Base-by-base conservation (phyloP, 2,888 invertebrate genomes). In the Tetropium fuscum region DNA sequence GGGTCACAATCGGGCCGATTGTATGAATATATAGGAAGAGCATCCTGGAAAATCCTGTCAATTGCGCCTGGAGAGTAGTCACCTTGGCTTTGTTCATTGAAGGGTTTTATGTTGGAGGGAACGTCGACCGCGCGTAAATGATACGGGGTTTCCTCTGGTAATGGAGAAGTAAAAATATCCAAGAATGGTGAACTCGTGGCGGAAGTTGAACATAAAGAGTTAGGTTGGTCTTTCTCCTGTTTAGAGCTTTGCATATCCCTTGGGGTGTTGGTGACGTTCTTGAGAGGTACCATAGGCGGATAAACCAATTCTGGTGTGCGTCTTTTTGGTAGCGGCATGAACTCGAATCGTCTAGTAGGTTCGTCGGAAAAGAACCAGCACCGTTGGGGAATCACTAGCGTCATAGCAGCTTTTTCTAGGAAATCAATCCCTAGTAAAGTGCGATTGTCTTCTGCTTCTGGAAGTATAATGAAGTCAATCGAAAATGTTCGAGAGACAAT, bases 361-460 rank as follows among this genome's bases (percentile, higher is more conserved):
- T 43, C 3, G 25, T 58, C 54, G 6, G 45, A 38, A 22, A 45
- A 61, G 32, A 19, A 43, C 54, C 58, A 58, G 13, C 18, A 32
- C n/a, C 45, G 15, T 36, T 58, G 62, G 18, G 62, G 58, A 18
- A 62, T 19, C 10, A 48, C 34, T 4, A 58, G 20, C 10, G 53
- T 36, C 7, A 62, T 58, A 11, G 20, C 44, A 6, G 58, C 48
- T 15, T 54, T 51, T 49, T 58, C 53, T 8, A 54, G 20, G 40
- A 62, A 58, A 22, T 62, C 58, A 10, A 62, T 55, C 1, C 62
- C 62, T 27, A 62, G 20, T 18, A 62, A 20, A 7, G 62, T 62
- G 5, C 49, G 47, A 30, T 62, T 62, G 13, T 62, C 55, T 27
- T 16, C 54, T 1, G 57, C 60, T 3, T 53, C 34, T 8, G 62